phyloP scores from a whole-genome alignment of 2,113 vertebrate species.

The Cyanocitta stelleri region DNA sequence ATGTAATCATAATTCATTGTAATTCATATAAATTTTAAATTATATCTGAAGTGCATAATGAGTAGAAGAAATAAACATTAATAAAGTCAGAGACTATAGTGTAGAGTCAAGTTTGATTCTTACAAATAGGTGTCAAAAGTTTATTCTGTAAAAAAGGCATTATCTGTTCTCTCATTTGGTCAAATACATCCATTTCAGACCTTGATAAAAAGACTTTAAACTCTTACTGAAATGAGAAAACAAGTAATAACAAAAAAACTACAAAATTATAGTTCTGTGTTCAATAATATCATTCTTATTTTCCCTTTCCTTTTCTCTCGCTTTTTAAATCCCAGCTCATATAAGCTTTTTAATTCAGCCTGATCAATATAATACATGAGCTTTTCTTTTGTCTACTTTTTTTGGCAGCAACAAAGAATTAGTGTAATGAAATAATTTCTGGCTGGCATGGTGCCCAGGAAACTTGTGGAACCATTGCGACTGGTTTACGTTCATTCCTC shows the following conservation, averaged over 20 bases:
- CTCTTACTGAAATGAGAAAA: background rate
- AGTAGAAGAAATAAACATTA: background rate
- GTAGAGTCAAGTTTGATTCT: background rate
- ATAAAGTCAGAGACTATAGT: background rate
- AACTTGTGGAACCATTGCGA: conserved; percentile 19
- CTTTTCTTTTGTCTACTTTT: background rate
- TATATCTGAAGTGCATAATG: background rate
- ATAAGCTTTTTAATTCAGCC: conserved; percentile 4
- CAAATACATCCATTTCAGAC: background rate
- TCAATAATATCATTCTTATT: background rate
- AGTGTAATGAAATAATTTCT: conserved; percentile 60
- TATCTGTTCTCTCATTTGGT: background rate
- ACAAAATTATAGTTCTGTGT: background rate
- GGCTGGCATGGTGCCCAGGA: conserved; percentile 40
- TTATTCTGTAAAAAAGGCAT: background rate
- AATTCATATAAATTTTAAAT: background rate
- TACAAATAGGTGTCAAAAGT: background rate
- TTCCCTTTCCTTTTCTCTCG: background rate
- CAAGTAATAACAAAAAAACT: background rate
- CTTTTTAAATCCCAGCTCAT: background rate
- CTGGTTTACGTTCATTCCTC: background rate
- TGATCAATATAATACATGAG: background rate
- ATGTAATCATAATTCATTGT: background rate
- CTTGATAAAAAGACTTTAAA: background rate
- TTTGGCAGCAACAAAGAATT: conserved; percentile 43